Conservation (phyloP, 2,113 vertebrate genomes). For the Recurvirostra avosetta region DNA sequence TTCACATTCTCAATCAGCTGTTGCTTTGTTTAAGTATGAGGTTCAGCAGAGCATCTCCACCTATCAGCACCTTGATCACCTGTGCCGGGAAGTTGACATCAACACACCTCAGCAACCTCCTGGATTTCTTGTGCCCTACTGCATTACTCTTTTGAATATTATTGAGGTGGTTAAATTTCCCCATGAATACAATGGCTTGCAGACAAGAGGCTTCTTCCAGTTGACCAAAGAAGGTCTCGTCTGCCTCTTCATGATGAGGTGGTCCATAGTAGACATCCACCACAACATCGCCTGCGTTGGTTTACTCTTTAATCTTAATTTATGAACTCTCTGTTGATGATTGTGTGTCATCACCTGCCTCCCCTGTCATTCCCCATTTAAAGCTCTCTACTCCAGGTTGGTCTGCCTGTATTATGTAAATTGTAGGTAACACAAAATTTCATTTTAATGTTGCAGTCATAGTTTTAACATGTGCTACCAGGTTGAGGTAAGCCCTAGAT, state of each 20-base stretch:
- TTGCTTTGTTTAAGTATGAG: not conserved
- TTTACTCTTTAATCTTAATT: not conserved
- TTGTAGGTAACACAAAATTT: not conserved
- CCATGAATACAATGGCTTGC: not conserved
- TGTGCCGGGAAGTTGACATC: not conserved
- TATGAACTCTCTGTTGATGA: not conserved
- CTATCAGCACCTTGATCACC: accelerated
- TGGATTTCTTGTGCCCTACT: not conserved
- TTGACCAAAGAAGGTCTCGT: not conserved
- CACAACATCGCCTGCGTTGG: not conserved
- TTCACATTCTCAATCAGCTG: not conserved
- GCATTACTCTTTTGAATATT: not conserved
- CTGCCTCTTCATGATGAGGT: not conserved
- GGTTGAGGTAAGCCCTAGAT: not conserved
- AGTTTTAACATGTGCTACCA: not conserved
- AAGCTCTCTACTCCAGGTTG: not conserved
- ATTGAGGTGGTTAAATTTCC: not conserved
- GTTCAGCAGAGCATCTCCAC: not conserved
- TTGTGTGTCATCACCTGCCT: not conserved
- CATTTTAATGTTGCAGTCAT: not conserved
- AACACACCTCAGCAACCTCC: not conserved
- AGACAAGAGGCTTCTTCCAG: not conserved
- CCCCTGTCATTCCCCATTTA: accelerated
- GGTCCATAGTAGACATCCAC: not conserved
- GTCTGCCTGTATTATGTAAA: not conserved